phyloP scores from a whole-genome alignment of 1,140 invertebrate species.

The Calosoma granatense region DNA sequence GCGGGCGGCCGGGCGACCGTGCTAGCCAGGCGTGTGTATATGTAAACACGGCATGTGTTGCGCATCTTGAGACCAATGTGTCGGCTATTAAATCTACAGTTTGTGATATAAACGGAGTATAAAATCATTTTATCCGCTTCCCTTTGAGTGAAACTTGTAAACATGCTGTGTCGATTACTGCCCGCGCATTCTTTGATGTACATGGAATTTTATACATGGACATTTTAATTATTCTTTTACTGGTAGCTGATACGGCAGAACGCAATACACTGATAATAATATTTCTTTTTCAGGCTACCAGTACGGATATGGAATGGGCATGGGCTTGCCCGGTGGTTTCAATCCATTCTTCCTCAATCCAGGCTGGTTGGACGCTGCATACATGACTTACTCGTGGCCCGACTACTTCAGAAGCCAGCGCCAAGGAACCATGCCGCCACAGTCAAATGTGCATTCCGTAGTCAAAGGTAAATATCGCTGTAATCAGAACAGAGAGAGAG shows the following conservation, averaged over 20 bases:
- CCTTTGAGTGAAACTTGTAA: constrained; percentile 1
- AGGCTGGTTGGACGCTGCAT: constrained; percentile 64
- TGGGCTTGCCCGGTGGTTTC: constrained; percentile 52
- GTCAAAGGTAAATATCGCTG: constrained; percentile 45
- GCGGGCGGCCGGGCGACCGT: no score
- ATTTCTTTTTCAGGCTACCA: constrained; percentile 51
- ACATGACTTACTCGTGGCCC: constrained; percentile 61
- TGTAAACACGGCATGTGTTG: constrained; percentile 1
- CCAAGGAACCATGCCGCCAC: constrained; percentile 32
- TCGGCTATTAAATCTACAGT: constrained; percentile 2
- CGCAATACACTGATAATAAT: background rate
- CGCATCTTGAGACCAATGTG: background rate
- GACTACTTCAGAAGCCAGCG: constrained; percentile 48
- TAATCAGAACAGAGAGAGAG: no score
- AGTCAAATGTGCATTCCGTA: constrained; percentile 36
- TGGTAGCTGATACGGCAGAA: background rate
- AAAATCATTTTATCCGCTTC: background rate
- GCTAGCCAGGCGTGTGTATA: background rate
- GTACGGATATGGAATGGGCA: constrained; percentile 47
- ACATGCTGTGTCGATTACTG: background rate
- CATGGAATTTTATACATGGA: background rate
- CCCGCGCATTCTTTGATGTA: constrained; percentile 2
- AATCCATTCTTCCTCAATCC: constrained; percentile 61
- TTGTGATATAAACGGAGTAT: constrained; percentile 4
- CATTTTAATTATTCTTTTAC: background rate